Evolutionary conservation across 2,113 vertebrate genomes (phyloP).

Genomic region (Tetrax tetrax): DNA sequence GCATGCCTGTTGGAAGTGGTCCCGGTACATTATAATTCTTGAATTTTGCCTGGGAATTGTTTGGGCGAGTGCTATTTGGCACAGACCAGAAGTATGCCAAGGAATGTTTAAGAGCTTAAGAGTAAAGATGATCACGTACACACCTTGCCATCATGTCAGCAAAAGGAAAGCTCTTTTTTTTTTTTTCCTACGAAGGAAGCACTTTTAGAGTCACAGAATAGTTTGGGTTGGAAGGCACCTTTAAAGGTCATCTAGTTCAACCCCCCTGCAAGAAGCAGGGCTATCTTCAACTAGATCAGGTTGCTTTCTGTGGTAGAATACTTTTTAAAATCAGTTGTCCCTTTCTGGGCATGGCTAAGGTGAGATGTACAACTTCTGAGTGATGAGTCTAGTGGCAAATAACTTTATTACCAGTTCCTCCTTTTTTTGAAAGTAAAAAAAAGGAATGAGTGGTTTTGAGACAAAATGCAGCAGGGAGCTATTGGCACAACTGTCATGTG

Average conservation of each 20-base stretch:
- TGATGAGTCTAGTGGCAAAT: not conserved
- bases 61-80: not conserved
- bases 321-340: not conserved
- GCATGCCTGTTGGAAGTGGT: not conserved
- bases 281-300: no score
- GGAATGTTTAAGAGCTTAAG: not conserved
- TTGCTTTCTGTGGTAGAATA: not conserved
- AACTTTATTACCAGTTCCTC: not conserved
- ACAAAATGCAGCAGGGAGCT: not conserved
- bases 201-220: no score
- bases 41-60: conserved; percentile 20
- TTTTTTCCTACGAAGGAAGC: not conserved
- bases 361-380: not conserved
- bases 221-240: no score
- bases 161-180: not conserved
- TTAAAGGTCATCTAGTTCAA: no score
- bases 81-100: not conserved
- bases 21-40: not conserved
- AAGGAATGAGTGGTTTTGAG: not conserved
- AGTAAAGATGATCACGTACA: not conserved
- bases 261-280: no score
- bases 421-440: not conserved
- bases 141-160: not conserved
- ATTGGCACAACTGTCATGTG: not conserved
- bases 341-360: not conserved